A percentile compares a stretch with the other conserved stretches of the same genome.
phyloP scores from a whole-genome alignment of 2,888 invertebrate genomes.

The Ennomos erosarius region DNA sequence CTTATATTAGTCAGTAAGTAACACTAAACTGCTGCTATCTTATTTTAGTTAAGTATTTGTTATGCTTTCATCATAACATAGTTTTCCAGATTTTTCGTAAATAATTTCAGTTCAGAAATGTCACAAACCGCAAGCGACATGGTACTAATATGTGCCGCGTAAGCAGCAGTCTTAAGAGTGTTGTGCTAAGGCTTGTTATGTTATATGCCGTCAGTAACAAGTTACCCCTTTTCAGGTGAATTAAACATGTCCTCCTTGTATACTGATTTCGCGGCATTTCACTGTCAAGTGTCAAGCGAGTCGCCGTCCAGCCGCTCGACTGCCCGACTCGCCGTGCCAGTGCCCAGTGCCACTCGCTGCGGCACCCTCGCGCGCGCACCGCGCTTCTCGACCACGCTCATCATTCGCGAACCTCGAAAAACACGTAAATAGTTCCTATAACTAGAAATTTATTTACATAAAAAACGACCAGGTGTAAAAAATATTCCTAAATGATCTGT shows the following conservation, averaged over 20 bases:
- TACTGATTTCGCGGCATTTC: conserved; percentile 39
- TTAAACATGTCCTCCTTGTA: conserved; percentile 19
- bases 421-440: conserved; percentile 23
- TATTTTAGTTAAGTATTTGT: conserved; percentile 4
- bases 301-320: conserved; percentile 3
- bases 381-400: conserved; percentile 6
- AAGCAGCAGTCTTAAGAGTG: too few species aligned
- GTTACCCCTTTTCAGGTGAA: conserved; percentile 25
- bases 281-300: conserved; percentile 11
- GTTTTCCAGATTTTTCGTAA: too few species aligned
- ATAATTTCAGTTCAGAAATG: too few species aligned
- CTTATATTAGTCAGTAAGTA: too few species aligned
- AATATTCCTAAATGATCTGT: conserved; percentile 46
- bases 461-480: conserved; percentile 22
- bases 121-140: too few species aligned
- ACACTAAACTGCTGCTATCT: too few species aligned
- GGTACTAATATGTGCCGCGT: too few species aligned
- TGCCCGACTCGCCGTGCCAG: conserved; percentile 18
- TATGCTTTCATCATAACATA: too few species aligned
- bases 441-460: conserved; percentile 20
- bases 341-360: conserved; percentile 31
- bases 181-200: conserved; percentile 9
- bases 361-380: conserved; percentile 31
- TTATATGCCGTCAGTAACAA: conserved; percentile 22
- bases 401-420: conserved; percentile 6